A percentile compares a stretch with the other conserved stretches of the same genome.
Evolutionary conservation across 2,113 vertebrate species (phyloP).

Genomic region (Nycticebus coucang): DNA sequence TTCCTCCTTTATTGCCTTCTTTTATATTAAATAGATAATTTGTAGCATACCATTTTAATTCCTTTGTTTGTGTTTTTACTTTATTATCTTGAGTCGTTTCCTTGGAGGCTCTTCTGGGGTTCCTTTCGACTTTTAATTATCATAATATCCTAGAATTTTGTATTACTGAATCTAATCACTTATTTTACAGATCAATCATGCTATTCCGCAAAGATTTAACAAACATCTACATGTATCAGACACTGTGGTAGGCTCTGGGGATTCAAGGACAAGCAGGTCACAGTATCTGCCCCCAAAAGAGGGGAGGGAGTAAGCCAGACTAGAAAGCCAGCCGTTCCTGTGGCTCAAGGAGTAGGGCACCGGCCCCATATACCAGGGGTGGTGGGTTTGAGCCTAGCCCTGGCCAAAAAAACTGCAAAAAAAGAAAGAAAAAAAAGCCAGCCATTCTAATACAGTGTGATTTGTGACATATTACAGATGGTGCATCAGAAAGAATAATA

Average conservation of each 20-base stretch:
- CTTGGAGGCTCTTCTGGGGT: neutral
- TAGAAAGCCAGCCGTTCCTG: neutral
- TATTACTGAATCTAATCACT: neutral
- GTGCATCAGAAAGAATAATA: neutral
- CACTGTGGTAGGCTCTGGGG: neutral
- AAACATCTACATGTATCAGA: neutral
- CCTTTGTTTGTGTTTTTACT: neutral
- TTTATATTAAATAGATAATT: neutral
- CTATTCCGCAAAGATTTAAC: neutral
- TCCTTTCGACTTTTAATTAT: constrained; percentile 39
- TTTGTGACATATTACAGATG: neutral
- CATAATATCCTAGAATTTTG: constrained; percentile 13
- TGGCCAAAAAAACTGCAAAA: too few relatives aligned
- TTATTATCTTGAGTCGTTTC: neutral
- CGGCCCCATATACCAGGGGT: too few relatives aligned
- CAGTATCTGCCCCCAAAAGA: neutral
- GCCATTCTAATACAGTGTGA: neutral
- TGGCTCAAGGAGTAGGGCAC: too few relatives aligned
- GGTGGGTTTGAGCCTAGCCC: too few relatives aligned
- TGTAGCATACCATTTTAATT: neutral
- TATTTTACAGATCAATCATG: neutral
- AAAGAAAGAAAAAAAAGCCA: neutral
- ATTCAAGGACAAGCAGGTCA: neutral
- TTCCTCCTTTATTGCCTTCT: neutral
- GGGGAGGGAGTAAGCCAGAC: neutral